phyloP scores from a whole-genome alignment of 2,113 vertebrate species.

The Periophthalmus modestus region DNA sequence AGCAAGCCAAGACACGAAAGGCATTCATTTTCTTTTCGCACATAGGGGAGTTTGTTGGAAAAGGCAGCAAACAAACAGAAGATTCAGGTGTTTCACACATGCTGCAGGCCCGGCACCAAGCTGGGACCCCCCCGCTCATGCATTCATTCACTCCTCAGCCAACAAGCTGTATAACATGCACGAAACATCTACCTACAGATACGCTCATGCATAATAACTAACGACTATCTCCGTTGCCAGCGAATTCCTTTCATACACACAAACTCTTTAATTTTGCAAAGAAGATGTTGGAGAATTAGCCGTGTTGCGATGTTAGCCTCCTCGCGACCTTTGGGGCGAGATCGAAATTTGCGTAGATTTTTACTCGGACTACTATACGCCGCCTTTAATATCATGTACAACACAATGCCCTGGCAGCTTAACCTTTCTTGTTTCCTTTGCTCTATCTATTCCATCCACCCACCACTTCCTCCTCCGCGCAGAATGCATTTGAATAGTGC shows the following conservation, averaged over 20 bases:
- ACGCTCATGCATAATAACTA: conserved; percentile 31
- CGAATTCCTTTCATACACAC: conserved; percentile 20
- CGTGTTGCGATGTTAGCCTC: conserved; percentile 5
- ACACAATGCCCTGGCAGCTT: conserved; percentile 24
- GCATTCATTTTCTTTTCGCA: conserved; percentile 28
- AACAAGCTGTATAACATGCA: conserved; percentile 45
- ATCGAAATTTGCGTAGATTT: conserved; percentile 31
- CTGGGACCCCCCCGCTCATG: conserved; percentile 49
- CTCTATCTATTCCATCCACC: conserved; percentile 1
- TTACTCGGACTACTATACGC: neutral
- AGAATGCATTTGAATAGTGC: neutral
- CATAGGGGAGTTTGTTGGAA: conserved; percentile 38
- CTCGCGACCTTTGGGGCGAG: conserved; percentile 54
- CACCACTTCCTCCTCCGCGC: conserved; percentile 15
- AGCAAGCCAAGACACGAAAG: conserved; percentile 36
- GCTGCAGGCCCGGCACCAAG: conserved; percentile 31
- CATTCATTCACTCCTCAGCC: conserved; percentile 62
- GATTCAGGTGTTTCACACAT: conserved; percentile 55
- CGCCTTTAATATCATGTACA: conserved; percentile 14
- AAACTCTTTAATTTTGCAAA: conserved; percentile 22
- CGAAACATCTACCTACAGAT: conserved; percentile 18
- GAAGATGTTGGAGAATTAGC: conserved; percentile 17
- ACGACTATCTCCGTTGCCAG: conserved; percentile 2
- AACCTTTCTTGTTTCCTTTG: conserved; percentile 32
- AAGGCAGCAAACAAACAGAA: conserved; percentile 32